A percentile compares a stretch with the other conserved stretches of the same genome.
phyloP scores from a whole-genome alignment of 1,140 invertebrate species.

The Atta cephalotes region DNA sequence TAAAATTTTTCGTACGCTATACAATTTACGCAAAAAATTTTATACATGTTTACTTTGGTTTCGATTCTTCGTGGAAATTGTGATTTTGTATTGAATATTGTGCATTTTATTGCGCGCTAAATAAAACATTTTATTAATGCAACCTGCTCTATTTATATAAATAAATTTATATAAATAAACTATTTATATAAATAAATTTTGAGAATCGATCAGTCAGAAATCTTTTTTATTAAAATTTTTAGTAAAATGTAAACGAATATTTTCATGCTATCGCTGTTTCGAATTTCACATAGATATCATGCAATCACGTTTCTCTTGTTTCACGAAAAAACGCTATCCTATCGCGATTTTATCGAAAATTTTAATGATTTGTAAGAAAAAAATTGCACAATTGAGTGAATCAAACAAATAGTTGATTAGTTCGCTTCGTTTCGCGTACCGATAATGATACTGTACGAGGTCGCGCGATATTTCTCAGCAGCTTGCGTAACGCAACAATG shows the following conservation, averaged over 20 bases:
- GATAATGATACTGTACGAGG: slow-evolving; percentile 4
- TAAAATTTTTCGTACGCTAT: slow-evolving; percentile 1
- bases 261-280: not conserved
- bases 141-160: not conserved
- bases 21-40: not conserved
- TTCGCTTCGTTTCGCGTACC: not conserved
- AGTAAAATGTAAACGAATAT: not conserved
- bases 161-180: not conserved
- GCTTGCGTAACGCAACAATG: slow-evolving; percentile 27
- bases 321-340: not conserved
- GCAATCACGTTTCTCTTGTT: not conserved
- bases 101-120: not conserved
- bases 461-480: slow-evolving; percentile 39
- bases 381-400: not conserved
- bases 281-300: slow-evolving; percentile 1
- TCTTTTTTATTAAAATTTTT: not conserved
- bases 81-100: slow-evolving; percentile 2
- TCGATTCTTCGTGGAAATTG: not conserved
- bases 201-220: not conserved
- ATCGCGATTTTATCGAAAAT: not conserved
- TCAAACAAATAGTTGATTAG: slow-evolving; percentile 24
- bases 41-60: not conserved
- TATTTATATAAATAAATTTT: not conserved
- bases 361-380: not conserved
- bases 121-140: not conserved